phyloP scores from a whole-genome alignment of 2,113 vertebrate species.

The Odontesthes bonariensis region DNA sequence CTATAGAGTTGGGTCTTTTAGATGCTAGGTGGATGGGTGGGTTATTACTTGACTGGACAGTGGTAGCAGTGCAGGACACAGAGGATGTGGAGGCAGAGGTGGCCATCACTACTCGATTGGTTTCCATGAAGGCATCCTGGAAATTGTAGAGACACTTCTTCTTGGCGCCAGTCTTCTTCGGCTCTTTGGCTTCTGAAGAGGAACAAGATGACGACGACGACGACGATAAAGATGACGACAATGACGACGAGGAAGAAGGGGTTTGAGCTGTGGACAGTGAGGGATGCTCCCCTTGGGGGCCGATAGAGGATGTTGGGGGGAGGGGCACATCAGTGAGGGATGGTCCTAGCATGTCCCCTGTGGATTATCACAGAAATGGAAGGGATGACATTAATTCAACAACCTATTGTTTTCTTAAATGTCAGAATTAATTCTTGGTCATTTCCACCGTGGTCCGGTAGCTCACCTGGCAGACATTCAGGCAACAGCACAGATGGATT shows the following conservation, averaged over 20 bases:
- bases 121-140: conserved; percentile 98
- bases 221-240: conserved; percentile 65
- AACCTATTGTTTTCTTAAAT: neutral
- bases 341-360: conserved; percentile 89
- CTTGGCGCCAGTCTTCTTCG: conserved; percentile 90
- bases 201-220: conserved; percentile 77
- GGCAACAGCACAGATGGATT: conserved; percentile 93
- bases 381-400: neutral
- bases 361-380: conserved; percentile 17
- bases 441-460: neutral
- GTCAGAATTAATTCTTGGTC: neutral
- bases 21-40: conserved; percentile 90
- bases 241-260: conserved; percentile 64
- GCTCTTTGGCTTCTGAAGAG: conserved; percentile 88
- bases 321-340: conserved; percentile 88
- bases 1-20: conserved; percentile 91
- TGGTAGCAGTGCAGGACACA: conserved; percentile 96
- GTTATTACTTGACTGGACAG: conserved; percentile 97
- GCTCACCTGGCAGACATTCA: conserved; percentile 93
- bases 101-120: conserved; percentile 94
- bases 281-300: conserved; percentile 72
- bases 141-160: conserved; percentile 99
- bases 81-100: conserved; percentile 94
- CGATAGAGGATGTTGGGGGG: conserved; percentile 83
- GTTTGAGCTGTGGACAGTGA: conserved; percentile 59